Percentiles rank a stretch among this genome's conserved stretches.
phyloP scores from a whole-genome alignment of 2,113 vertebrate genomes.

The Pyrgilauda ruficollis region DNA sequence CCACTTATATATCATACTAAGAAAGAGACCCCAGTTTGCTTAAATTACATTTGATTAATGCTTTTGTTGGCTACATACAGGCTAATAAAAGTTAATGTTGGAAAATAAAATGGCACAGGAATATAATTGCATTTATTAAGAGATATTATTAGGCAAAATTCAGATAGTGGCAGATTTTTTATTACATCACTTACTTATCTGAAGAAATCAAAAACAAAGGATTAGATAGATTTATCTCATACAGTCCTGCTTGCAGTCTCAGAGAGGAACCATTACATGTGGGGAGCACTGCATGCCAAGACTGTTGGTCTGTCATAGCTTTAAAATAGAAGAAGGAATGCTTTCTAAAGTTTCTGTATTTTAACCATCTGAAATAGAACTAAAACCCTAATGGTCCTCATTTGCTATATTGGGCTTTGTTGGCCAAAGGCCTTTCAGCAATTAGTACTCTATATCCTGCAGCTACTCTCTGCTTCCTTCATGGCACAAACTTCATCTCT shows the following conservation, averaged over 20 bases:
- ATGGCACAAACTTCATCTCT: background rate
- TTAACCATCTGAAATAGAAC: background rate
- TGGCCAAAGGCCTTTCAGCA: background rate
- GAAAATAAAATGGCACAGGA: background rate
- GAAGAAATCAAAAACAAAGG: background rate
- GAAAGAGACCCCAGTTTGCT: background rate
- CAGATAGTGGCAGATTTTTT: background rate
- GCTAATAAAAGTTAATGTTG: background rate
- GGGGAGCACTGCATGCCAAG: background rate
- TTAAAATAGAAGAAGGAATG: background rate
- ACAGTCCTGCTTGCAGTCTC: background rate
- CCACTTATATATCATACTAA: background rate
- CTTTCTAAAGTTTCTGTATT: background rate
- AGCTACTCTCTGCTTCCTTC: background rate
- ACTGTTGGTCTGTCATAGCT: background rate
- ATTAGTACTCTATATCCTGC: background rate
- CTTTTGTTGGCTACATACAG: background rate
- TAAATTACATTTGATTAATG: background rate
- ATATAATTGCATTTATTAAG: constrained; percentile 19
- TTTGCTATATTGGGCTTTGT: background rate
- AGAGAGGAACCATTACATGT: background rate
- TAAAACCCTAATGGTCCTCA: background rate
- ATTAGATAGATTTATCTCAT: background rate
- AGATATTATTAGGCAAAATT: background rate
- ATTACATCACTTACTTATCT: background rate